Evolutionary conservation across 2,797 vertebrate genomes (phyloP).

Genomic region (Neoniphon sammara): DNA sequence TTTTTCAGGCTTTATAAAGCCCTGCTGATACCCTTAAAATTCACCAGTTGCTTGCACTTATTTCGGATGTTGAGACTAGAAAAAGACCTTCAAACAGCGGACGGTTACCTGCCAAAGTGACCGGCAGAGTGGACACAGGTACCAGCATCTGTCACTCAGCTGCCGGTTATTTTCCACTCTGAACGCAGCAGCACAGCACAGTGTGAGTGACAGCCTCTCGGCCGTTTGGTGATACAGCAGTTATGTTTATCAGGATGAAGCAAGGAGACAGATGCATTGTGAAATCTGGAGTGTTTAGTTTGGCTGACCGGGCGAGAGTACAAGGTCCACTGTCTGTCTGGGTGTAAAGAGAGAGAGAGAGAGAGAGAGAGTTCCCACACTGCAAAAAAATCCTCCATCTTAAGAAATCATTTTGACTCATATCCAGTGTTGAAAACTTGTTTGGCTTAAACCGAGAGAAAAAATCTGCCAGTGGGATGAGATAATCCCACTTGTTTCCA

Average conservation of each 20-base stretch:
- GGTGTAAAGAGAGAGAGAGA: constrained; percentile 1
- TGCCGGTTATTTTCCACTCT: background rate
- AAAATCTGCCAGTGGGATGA: no score
- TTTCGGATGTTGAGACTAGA: no score
- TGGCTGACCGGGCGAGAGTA: constrained; percentile 28
- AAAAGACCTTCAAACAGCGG: no score
- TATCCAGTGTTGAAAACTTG: no score
- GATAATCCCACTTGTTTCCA: no score
- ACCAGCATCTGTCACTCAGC: no score
- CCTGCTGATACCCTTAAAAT: background rate
- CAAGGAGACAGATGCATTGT: constrained; percentile 25
- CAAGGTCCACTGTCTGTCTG: constrained; percentile 40
- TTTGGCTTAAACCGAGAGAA: no score
- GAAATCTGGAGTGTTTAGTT: constrained; percentile 32
- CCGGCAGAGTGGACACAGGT: no score
- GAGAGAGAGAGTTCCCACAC: background rate
- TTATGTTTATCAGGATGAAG: constrained; percentile 31
- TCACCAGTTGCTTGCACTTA: no score
- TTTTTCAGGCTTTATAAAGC: background rate
- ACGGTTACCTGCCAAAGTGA: no score
- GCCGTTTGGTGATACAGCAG: background rate
- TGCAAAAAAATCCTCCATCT: no score
- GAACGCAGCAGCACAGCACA: background rate
- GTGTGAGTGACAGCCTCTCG: background rate
- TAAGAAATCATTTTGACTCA: no score